A percentile compares a stretch with the other conserved stretches of the same genome.
Conservation (phyloP, 1,140 invertebrate genomes). For the Cydia splendana region DNA sequence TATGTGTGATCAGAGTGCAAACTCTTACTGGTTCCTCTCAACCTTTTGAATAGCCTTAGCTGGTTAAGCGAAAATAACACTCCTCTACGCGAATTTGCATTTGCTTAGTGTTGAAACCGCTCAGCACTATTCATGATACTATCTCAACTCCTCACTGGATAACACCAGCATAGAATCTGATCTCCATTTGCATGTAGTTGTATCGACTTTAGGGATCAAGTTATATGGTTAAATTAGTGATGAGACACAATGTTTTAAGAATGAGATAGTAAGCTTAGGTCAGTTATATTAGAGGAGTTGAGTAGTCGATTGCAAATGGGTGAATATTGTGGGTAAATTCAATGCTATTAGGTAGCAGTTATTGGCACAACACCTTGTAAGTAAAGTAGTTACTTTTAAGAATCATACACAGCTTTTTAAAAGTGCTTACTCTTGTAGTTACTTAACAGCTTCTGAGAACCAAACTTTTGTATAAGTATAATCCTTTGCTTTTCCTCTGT, state of each 20-base stretch:
- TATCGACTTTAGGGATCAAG: background rate
- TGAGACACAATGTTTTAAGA: background rate
- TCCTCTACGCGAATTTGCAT: background rate
- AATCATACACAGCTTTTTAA: too few species aligned
- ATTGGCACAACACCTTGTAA: too few species aligned
- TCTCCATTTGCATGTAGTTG: too few species aligned
- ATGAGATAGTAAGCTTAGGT: background rate
- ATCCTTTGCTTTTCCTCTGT: too few species aligned
- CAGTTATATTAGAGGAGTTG: constrained; percentile 2
- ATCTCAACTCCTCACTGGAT: background rate
- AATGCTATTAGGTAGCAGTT: too few species aligned
- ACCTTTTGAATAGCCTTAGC: background rate
- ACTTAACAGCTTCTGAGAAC: too few species aligned
- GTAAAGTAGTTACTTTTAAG: too few species aligned
- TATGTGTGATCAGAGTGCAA: too few species aligned
- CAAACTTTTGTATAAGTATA: too few species aligned
- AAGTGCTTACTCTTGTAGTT: too few species aligned
- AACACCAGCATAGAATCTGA: background rate
- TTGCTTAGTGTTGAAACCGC: constrained; percentile 13
- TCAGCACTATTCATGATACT: background rate
- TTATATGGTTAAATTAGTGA: background rate
- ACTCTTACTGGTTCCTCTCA: background rate
- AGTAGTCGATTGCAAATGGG: background rate
- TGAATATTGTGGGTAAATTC: too few species aligned
- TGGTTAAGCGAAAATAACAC: background rate